phyloP scores from a whole-genome alignment of 2,113 vertebrate genomes.

The Ornithorhynchus anatinus region DNA sequence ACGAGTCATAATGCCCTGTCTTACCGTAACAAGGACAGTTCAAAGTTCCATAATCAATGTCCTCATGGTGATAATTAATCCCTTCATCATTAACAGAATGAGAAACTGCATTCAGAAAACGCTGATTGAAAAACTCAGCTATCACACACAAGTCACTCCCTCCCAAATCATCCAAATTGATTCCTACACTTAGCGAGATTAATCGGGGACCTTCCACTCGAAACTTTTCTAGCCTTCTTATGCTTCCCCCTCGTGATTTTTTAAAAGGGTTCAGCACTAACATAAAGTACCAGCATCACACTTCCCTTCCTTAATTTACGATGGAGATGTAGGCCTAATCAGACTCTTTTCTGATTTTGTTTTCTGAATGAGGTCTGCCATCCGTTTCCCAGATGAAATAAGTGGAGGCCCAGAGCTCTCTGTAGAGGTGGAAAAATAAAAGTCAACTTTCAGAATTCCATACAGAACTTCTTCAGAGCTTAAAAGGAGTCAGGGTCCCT shows the following conservation, averaged over 20 bases:
- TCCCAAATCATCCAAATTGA: constrained; percentile 60
- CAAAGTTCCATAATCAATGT: constrained; percentile 55
- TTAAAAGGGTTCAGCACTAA: constrained; percentile 47
- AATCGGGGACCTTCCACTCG: constrained; percentile 58
- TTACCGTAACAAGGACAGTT: constrained; percentile 60
- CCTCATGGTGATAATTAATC: constrained; percentile 72
- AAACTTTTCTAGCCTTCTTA: constrained; percentile 70
- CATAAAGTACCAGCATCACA: constrained; percentile 49
- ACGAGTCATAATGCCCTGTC: constrained; percentile 40
- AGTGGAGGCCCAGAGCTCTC: constrained; percentile 15
- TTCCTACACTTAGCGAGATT: constrained; percentile 63
- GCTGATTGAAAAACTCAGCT: constrained; percentile 67
- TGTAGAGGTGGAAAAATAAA: background rate
- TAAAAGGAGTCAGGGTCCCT: background rate
- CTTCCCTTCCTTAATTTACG: constrained; percentile 60
- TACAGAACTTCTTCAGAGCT: background rate
- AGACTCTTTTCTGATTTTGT: constrained; percentile 48
- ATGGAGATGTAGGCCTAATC: constrained; percentile 59
- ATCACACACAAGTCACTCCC: constrained; percentile 44
- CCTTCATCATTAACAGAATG: constrained; percentile 66
- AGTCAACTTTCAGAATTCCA: background rate
- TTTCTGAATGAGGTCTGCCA: constrained; percentile 34
- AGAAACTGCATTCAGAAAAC: constrained; percentile 56
- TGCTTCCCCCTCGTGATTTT: constrained; percentile 60
- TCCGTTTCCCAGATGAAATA: constrained; percentile 36